These are phyloP conservation scores for Platycheirus rosarum DNA, from an alignment of 2,888 invertebrate species.

Conservation along the genomic window DNA sequence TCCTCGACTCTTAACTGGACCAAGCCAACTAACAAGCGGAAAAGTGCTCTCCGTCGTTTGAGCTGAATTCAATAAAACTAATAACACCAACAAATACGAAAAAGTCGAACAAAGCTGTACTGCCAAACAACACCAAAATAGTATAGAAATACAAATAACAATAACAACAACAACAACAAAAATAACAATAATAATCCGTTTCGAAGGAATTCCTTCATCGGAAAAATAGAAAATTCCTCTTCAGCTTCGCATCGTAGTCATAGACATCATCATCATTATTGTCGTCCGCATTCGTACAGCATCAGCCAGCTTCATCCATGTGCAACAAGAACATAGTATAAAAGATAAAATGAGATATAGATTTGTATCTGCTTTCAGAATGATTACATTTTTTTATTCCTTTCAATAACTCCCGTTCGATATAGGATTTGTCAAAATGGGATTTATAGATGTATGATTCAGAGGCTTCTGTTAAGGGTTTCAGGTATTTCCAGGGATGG, in stretches of 20 bases:
- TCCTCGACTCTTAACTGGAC: conserved; percentile 69
- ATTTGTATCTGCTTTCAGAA: conserved; percentile 61
- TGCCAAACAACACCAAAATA: conserved; percentile 43
- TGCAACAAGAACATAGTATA: conserved; percentile 60
- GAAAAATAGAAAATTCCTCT: conserved; percentile 50
- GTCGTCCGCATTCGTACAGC: conserved; percentile 38
- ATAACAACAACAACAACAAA: conserved; percentile 36
- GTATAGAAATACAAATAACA: conserved; percentile 15
- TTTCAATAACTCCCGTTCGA: conserved; percentile 57
- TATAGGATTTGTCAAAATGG: conserved; percentile 66
- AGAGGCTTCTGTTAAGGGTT: not conserved
- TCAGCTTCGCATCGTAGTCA: conserved; percentile 22
- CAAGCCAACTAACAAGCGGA: conserved; percentile 76
- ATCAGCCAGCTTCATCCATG: conserved; percentile 17
- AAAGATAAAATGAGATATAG: conserved; percentile 18
- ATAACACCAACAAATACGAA: conserved; percentile 53
- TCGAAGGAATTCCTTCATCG: conserved; percentile 48
- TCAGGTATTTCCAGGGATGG: not conserved
- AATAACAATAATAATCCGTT: conserved; percentile 68
- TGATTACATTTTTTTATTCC: conserved; percentile 54
- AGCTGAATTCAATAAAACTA: conserved; percentile 67
- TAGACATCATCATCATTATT: conserved; percentile 48
- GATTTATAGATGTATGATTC: conserved; percentile 26
- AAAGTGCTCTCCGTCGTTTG: conserved; percentile 72
- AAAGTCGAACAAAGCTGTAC: conserved; percentile 37